A percentile compares a stretch with the other conserved stretches of the same genome.
Evolutionary conservation across 2,888 invertebrate genomes (phyloP).

Genomic region (Cylloceria caligata): DNA sequence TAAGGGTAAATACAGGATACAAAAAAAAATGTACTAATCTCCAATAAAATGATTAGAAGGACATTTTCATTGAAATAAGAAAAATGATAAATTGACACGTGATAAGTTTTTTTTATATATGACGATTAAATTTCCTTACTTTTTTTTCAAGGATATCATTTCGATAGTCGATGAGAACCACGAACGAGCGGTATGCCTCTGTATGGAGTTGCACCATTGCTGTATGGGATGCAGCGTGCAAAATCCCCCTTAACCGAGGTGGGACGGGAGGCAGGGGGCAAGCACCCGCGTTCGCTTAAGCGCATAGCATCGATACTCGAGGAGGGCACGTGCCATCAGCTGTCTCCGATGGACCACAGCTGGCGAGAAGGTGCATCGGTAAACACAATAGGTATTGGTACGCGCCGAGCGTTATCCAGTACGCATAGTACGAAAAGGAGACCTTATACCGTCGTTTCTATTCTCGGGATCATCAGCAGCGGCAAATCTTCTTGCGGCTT

Average conservation of each 20-base stretch:
- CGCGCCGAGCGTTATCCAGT: conserved; percentile 20
- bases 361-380: conserved; percentile 76
- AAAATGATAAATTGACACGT: neutral
- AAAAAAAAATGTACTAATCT: no score
- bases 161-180: conserved; percentile 74
- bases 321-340: conserved; percentile 84
- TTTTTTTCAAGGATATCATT: conserved; percentile 4
- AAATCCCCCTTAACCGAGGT: conserved; percentile 72
- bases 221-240: conserved; percentile 73
- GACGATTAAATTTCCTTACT: neutral
- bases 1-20: neutral
- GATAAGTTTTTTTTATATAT: no score
- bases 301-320: conserved; percentile 76
- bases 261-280: neutral
- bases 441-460: conserved; percentile 32
- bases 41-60: no score
- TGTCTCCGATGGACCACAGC: conserved; percentile 82
- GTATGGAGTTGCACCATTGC: conserved; percentile 76
- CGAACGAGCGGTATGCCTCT: conserved; percentile 69
- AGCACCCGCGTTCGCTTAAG: conserved; percentile 57
- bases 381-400: conserved; percentile 61
- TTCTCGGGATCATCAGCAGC: conserved; percentile 32
- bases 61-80: neutral
- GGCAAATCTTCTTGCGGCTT: conserved; percentile 30
- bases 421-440: conserved; percentile 6